Evolutionary conservation across 35 echinoderm and acorn worm species (phyloP).

Genomic region (Heliocidaris erythrogramma): DNA sequence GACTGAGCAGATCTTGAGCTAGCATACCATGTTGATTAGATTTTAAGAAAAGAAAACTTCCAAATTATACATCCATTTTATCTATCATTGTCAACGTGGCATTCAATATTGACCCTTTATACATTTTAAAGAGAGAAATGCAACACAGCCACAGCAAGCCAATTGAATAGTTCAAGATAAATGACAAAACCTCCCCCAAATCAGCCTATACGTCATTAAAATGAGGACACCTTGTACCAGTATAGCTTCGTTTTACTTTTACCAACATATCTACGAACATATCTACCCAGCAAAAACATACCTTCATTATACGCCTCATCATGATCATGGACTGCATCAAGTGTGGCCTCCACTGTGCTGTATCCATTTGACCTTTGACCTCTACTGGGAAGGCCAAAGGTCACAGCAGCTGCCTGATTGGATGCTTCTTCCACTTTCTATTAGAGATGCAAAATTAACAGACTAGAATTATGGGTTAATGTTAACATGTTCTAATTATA

Average conservation of each 20-base stretch:
- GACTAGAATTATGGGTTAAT: neutral
- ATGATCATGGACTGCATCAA: conserved; percentile 90
- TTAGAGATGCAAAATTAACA: neutral
- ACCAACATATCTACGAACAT: neutral
- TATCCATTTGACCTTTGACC: conserved; percentile 65
- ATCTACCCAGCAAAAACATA: neutral
- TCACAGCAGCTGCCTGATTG: conserved; percentile 82
- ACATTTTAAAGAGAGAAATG: too few relatives aligned
- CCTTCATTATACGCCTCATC: conserved; percentile 85
- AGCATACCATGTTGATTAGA: neutral
- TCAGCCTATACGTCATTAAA: neutral
- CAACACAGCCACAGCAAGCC: too few relatives aligned
- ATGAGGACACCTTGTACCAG: neutral
- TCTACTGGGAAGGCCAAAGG: conserved; percentile 72
- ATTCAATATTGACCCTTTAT: too few relatives aligned
- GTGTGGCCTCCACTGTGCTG: conserved; percentile 66
- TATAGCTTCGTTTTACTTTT: neutral
- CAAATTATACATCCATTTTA: too few relatives aligned
- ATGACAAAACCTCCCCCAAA: too few relatives aligned
- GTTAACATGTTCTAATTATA: neutral
- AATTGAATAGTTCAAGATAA: too few relatives aligned
- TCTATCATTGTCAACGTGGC: too few relatives aligned
- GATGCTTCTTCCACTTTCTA: conserved; percentile 97
- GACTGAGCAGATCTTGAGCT: conserved; percentile 93
- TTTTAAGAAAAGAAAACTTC: neutral